These are phyloP conservation scores for Nematolebias whitei DNA, from an alignment of 2,113 vertebrate genomes.

Conservation along the genomic window DNA sequence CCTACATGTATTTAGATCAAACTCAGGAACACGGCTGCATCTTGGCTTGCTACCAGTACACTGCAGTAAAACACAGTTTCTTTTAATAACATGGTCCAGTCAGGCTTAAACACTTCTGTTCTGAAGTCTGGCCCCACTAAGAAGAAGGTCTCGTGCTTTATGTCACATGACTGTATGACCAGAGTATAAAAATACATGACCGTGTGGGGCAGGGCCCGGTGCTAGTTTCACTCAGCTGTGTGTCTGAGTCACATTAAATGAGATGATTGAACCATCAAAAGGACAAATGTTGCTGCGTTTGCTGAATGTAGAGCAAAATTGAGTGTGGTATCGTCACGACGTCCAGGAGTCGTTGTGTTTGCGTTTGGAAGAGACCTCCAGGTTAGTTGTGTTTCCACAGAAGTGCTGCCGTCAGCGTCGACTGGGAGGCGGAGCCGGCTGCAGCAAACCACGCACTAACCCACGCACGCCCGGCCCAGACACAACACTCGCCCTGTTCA, in stretches of 20 bases:
- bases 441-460: constrained; percentile 27
- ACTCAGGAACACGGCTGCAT: not conserved
- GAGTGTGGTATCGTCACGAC: not conserved
- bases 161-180: not conserved
- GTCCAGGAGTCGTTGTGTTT: not conserved
- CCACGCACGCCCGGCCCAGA: not conserved
- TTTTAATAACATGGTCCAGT: no score
- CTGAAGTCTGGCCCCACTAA: not conserved
- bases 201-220: constrained; percentile 7
- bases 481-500: not conserved
- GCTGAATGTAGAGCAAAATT: not conserved
- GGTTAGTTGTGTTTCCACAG: constrained; percentile 40
- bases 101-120: no score
- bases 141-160: no score
- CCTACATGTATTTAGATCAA: not conserved
- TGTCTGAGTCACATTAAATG: not conserved
- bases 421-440: constrained; percentile 29
- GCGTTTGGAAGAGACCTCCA: constrained; percentile 23
- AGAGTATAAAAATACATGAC: not conserved
- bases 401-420: constrained; percentile 50
- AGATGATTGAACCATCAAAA: constrained; percentile 4
- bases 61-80: not conserved
- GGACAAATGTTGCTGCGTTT: not conserved
- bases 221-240: not conserved
- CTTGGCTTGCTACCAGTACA: not conserved